phyloP scores from a whole-genome alignment of 2,113 vertebrate species.

The Ctenomys sociabilis region DNA sequence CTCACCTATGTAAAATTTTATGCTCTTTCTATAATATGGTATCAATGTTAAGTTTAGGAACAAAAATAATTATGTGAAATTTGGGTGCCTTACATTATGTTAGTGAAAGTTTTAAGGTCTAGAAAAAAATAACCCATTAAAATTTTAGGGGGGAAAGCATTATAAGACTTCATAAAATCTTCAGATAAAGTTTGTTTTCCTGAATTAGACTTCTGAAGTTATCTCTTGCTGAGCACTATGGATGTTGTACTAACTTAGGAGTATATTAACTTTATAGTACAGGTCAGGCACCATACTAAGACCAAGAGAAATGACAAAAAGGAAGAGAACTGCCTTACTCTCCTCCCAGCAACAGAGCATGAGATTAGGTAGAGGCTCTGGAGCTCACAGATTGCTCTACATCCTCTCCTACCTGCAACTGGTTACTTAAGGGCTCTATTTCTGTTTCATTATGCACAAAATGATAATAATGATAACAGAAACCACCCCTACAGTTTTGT shows the following conservation, averaged over 20 bases:
- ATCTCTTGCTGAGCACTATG: background rate
- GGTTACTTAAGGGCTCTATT: conserved; percentile 13
- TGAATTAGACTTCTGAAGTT: conserved; percentile 24
- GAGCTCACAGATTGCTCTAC: background rate
- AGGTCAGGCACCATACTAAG: background rate
- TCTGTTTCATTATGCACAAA: conserved; percentile 21
- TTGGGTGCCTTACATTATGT: background rate
- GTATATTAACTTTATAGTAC: background rate
- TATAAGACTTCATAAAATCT: conserved; percentile 45
- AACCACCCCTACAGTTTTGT: background rate
- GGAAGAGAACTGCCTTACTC: background rate
- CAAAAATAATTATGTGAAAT: conserved; percentile 26
- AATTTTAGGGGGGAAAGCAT: background rate
- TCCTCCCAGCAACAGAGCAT: conserved; percentile 1
- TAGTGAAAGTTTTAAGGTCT: conserved; percentile 26
- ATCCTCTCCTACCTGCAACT: background rate
- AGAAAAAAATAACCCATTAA: background rate
- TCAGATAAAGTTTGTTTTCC: conserved; percentile 15
- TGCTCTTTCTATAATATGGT: background rate
- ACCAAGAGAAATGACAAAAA: background rate
- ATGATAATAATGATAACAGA: background rate
- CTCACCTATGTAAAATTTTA: background rate
- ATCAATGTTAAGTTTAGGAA: background rate
- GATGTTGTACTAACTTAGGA: background rate
- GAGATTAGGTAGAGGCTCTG: background rate